Base-by-base conservation (phyloP, 2,797 vertebrate genomes). In the Epinephelus coioides region DNA sequence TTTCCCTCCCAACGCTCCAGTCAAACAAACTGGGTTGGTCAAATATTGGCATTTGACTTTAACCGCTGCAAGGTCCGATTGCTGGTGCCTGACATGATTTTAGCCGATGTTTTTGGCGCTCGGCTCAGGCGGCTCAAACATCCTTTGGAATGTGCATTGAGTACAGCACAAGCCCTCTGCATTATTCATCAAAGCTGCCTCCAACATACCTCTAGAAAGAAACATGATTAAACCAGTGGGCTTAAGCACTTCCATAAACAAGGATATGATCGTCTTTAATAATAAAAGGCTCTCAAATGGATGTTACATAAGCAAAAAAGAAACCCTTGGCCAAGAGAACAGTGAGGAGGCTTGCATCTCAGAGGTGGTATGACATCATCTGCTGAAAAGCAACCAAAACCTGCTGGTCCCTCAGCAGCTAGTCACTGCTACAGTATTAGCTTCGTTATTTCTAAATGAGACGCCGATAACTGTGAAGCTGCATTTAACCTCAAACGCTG, bases 121-220 rank as follows among this genome's bases (percentile, higher is more conserved):
- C 11, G n/a, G 47, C 30, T 27, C 59, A 11, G 44, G 44, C 15
- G 3, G 38, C 69, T 68, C 67, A 72, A 74, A 79, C 69, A 73
- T 62, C 57, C 78, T 69, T 25, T 78, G 69, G 86, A 84, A 78
- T 78, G 64, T 49, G 68, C 53, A 38, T 5, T 18, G 54, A 75
- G 69, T 47, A 19, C 4, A 69, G 60, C 55, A 44, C 15, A 44
- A 54, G 53, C 53, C 53, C 17, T 2, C 34, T 89, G 73, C 27
- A 86, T 90, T 81, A 92, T 89, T 87, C 66, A 91, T 88, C 79
- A 85, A 76, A 82, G 75, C 70, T 76, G 64, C 77, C 78, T 73
- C 38, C 49, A 60, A 71, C 77, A 66, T 53, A 79, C 71, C 82
- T 84, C 61, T 59, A 30, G 40, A 85, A 76, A 79, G 51, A 83